These are phyloP conservation scores for Lithophane socia DNA, from an alignment of 2,888 invertebrate species.

Conservation along the genomic window DNA sequence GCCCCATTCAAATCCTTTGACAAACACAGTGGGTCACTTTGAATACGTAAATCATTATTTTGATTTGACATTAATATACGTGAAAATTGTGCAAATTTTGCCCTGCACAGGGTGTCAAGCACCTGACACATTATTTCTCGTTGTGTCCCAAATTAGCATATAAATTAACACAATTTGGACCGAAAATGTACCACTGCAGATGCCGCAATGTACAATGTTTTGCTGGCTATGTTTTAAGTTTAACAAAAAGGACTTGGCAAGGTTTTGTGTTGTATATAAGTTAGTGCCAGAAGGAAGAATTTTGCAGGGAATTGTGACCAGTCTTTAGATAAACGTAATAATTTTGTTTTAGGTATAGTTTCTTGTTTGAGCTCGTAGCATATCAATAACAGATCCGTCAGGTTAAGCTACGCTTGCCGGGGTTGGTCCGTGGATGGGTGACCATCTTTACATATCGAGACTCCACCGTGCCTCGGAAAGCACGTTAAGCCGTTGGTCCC, in stretches of 20 bases:
- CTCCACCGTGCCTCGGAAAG: too few species aligned
- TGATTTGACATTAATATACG: conserved; percentile 33
- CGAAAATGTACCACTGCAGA: conserved; percentile 41
- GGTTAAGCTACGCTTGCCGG: too few species aligned
- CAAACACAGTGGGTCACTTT: conserved; percentile 11
- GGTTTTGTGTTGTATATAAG: conserved; percentile 17
- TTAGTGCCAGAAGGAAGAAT: conserved; percentile 14
- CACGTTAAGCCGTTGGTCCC: too few species aligned
- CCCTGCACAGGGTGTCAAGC: conserved; percentile 12
- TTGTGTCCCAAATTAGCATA: conserved; percentile 45
- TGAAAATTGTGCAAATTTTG: conserved; percentile 23
- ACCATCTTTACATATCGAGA: too few species aligned
- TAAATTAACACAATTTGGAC: conserved; percentile 50
- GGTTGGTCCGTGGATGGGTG: too few species aligned
- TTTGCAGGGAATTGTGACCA: not conserved
- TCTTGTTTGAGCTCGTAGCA: too few species aligned
- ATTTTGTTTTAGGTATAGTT: too few species aligned
- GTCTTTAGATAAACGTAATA: not conserved
- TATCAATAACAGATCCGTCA: too few species aligned
- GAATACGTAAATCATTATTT: conserved; percentile 47
- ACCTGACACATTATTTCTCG: conserved; percentile 48
- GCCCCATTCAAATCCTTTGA: not conserved
- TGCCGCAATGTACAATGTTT: conserved; percentile 12
- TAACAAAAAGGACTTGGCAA: conserved; percentile 50
- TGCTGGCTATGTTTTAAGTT: conserved; percentile 5